Conservation (phyloP, 1,140 invertebrate genomes). For the Tetramorium parvispinum region DNA sequence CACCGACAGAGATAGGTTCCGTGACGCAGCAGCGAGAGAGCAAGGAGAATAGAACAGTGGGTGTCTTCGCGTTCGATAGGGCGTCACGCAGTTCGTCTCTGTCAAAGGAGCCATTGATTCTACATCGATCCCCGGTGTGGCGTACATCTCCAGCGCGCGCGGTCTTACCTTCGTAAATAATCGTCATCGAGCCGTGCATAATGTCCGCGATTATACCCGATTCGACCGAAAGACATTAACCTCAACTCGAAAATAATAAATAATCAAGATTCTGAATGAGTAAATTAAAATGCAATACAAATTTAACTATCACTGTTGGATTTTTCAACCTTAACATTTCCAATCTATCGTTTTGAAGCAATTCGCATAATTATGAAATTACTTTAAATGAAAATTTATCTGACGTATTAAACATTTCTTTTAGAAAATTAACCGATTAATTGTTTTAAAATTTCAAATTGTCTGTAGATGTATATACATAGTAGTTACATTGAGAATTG, state of each 20-base stretch:
- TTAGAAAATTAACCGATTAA: neutral
- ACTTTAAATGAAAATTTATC: neutral
- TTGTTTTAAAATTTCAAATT: neutral
- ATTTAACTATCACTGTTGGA: neutral
- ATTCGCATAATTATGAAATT: neutral
- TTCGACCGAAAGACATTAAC: slow-evolving; percentile 45
- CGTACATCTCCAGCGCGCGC: slow-evolving; percentile 16
- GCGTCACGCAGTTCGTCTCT: slow-evolving; percentile 53
- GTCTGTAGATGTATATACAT: neutral
- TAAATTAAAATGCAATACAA: neutral
- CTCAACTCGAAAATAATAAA: slow-evolving; percentile 16
- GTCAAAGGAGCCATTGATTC: slow-evolving; percentile 54
- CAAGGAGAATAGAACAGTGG: slow-evolving; percentile 48
- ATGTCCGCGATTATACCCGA: slow-evolving; percentile 45
- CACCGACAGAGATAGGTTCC: slow-evolving; percentile 31
- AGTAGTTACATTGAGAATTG: neutral
- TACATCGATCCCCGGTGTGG: slow-evolving; percentile 41
- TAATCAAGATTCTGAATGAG: slow-evolving; percentile 23
- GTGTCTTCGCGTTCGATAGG: slow-evolving; percentile 47
- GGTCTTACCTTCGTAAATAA: slow-evolving; percentile 40
- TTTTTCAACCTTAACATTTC: neutral
- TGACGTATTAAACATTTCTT: neutral
- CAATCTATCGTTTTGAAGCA: neutral
- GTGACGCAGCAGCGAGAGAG: slow-evolving; percentile 40
- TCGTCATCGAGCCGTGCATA: slow-evolving; percentile 50